Percentiles rank a stretch among this genome's conserved stretches.
These are phyloP conservation scores for Athene cunicularia DNA, from an alignment of 2,113 vertebrate species.

Conservation along the genomic window DNA sequence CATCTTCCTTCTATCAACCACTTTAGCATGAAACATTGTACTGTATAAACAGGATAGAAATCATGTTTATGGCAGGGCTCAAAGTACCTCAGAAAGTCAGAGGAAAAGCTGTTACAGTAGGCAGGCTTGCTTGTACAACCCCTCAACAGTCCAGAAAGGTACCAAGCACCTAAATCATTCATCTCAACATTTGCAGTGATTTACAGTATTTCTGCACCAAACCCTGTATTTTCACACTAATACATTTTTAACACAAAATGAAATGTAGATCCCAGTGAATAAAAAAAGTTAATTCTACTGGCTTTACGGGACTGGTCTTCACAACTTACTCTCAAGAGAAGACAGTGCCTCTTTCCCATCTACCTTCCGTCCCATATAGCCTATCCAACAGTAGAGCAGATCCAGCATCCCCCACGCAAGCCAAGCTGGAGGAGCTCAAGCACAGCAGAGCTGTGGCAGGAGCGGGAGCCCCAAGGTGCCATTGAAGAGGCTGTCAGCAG, in stretches of 20 bases:
- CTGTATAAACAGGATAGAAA: conserved; percentile 1
- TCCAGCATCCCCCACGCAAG: neutral
- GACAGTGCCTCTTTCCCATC: neutral
- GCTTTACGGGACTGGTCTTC: neutral
- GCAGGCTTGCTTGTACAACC: neutral
- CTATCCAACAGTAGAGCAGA: neutral
- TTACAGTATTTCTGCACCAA: neutral
- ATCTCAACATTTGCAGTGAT: neutral
- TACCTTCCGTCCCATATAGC: neutral
- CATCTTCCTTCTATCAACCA: neutral
- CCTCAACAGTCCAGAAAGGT: neutral
- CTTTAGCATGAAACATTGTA: neutral
- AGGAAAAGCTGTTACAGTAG: neutral
- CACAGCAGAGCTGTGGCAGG: neutral
- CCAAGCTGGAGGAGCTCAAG: neutral
- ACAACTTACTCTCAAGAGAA: neutral
- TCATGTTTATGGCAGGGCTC: neutral
- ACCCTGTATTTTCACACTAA: neutral
- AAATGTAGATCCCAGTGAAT: neutral
- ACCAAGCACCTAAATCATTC: neutral
- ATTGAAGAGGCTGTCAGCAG: neutral
- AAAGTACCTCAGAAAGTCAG: neutral
- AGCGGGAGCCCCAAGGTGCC: neutral
- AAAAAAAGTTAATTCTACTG: neutral
- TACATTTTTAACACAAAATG: neutral